Evolutionary conservation across 2,113 vertebrate species (phyloP).

Genomic region (Daboia siamensis): DNA sequence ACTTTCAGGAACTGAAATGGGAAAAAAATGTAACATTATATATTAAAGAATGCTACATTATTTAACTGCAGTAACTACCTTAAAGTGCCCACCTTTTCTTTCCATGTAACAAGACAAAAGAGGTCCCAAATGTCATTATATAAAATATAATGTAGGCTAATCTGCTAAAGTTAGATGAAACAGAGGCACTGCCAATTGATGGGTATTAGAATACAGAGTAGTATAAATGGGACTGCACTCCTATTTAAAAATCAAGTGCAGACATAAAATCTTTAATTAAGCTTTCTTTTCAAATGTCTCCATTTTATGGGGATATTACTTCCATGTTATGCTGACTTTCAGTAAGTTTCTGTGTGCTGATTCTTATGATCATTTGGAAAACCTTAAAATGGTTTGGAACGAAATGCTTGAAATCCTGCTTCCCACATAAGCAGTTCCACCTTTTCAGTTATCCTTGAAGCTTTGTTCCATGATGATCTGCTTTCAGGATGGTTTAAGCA

Average conservation of each 20-base stretch:
- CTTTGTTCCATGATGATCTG: background rate
- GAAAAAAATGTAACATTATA: conserved; percentile 34
- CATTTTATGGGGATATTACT: background rate
- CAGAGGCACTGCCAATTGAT: background rate
- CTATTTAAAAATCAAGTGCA: background rate
- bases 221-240: background rate
- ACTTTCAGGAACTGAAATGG: conserved; percentile 86
- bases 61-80: background rate
- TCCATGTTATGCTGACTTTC: background rate
- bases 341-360: background rate
- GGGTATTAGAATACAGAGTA: background rate
- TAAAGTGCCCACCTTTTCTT: background rate
- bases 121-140: background rate
- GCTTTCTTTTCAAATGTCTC: background rate
- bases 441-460: background rate
- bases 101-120: background rate
- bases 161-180: background rate
- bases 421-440: background rate
- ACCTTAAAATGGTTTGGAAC: background rate
- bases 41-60: conserved; percentile 8
- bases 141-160: background rate
- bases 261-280: background rate
- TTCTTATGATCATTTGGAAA: background rate
- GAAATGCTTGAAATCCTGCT: background rate
- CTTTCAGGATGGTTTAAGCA: background rate